Conservation (phyloP, 2,888 invertebrate species). For the Hirtodrosophila alboralis region DNA sequence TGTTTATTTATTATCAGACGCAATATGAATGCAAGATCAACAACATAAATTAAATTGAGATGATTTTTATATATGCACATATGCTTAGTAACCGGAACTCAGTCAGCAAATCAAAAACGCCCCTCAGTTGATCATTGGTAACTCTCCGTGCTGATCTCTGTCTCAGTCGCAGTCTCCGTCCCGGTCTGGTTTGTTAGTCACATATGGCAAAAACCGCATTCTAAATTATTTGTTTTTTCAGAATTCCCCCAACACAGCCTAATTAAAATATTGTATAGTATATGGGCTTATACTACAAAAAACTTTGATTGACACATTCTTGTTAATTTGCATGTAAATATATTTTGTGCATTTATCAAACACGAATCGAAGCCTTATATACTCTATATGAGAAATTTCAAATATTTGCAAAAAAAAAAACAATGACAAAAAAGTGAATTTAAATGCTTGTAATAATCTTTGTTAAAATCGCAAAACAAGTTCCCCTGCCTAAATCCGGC, state of each 20-base stretch:
- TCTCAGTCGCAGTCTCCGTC: background rate
- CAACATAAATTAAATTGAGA: conserved; percentile 19
- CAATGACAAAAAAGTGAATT: conserved; percentile 16
- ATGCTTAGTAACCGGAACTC: conserved; percentile 66
- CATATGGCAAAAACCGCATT: conserved; percentile 32
- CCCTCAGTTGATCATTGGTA: conserved; percentile 1
- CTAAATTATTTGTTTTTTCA: conserved; percentile 25
- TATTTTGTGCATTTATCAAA: conserved; percentile 16
- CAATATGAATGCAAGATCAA: conserved; percentile 45
- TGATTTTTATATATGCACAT: conserved; percentile 57
- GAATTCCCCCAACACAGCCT: conserved; percentile 18
- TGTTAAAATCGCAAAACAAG: conserved; percentile 3
- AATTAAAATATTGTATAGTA: conserved; percentile 29
- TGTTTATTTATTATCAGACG: conserved; percentile 21
- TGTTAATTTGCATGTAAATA: conserved; percentile 24
- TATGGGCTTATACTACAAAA: background rate
- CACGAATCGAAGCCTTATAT: conserved; percentile 10
- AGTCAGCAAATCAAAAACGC: conserved; percentile 32
- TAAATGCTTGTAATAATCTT: conserved; percentile 4
- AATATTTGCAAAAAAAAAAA: conserved; percentile 8
- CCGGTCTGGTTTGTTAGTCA: conserved; percentile 17
- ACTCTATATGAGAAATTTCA: conserved; percentile 19
- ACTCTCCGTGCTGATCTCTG: background rate
- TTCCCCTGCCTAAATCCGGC: conserved; percentile 3
- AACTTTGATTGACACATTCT: conserved; percentile 39